Base-by-base conservation (phyloP, 2,113 vertebrate genomes). In the Rhynchomys soricoides region DNA sequence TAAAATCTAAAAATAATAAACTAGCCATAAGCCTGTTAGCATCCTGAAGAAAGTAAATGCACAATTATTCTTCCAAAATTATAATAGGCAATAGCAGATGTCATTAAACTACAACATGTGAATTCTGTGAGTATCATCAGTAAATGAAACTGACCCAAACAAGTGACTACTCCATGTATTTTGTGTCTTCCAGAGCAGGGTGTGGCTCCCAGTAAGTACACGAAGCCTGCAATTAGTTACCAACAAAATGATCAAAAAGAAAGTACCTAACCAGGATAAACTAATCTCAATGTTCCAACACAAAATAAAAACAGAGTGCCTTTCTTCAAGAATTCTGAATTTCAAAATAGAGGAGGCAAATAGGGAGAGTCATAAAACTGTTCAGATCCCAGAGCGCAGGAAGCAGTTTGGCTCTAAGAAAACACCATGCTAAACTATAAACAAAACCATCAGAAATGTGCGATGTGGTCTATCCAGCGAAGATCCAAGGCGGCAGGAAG, bases 1-100 rank as follows among this genome's bases (percentile, higher is more conserved):
- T 92, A 70, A 96, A 95, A 91, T 70, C 45, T 50, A 94, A 66
- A 83, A 86, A 79, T 31, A 92, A 87, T 24, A 92, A 79, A 90
- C 66, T 48, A 85, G 0, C 7, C 52, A 16, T 78, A 89, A 95
- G 89, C 37, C 24, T 7, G 50, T 34, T 26, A 59, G 16, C 75
- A 55, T 82, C 82, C 31, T 31, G 2, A 93, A 93, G 45, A 45
- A 93, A 94, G 79, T 66, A 92, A 89, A 93, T 8, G 87, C 17
- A 48, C 2, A n/a, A 90, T 74, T 90, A 2, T 64, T 79, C 48
- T 93, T 79, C 68, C 70, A 75, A 94, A 95, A 91, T 86, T 57
- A 91, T 77, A 95, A 95, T 10, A 79, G 6, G 48, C 83, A 81
- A 88, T 21, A 59, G 29, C 75, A 31, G 31, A 57, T 75, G 73